A percentile compares a stretch with the other conserved stretches of the same genome.
phyloP scores from a whole-genome alignment of 2,113 vertebrate genomes.

The Clarias batrachus region DNA sequence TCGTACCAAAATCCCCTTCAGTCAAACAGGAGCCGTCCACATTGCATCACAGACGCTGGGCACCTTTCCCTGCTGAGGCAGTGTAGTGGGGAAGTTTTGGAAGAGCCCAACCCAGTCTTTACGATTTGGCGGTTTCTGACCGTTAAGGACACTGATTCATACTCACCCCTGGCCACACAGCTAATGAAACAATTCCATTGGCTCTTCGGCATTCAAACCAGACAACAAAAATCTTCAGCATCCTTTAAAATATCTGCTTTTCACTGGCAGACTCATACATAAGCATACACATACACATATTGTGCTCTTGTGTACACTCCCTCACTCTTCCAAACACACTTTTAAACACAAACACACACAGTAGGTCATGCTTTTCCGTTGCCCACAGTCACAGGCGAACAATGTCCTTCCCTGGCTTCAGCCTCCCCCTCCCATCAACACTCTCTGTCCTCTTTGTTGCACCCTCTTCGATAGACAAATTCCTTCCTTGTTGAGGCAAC shows the following conservation, averaged over 20 bases:
- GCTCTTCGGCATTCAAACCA: constrained; percentile 66
- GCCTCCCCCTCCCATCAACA: constrained; percentile 66
- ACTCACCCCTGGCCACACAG: constrained; percentile 71
- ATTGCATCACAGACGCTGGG: constrained; percentile 49
- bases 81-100: constrained; percentile 58
- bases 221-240: constrained; percentile 67
- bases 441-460: constrained; percentile 78
- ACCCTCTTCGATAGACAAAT: constrained; percentile 71
- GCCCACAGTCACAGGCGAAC: constrained; percentile 78
- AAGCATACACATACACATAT: constrained; percentile 45
- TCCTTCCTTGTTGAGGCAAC: constrained; percentile 70
- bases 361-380: constrained; percentile 75
- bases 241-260: constrained; percentile 68
- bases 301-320: constrained; percentile 62
- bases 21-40: constrained; percentile 27
- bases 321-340: constrained; percentile 65
- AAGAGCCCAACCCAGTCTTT: constrained; percentile 51
- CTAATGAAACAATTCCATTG: constrained; percentile 71
- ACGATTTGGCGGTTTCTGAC: constrained; percentile 63
- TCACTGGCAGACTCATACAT: constrained; percentile 57
- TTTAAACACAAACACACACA: constrained; percentile 66
- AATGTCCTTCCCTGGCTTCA: constrained; percentile 71
- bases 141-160: constrained; percentile 61
- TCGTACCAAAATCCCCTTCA: constrained; percentile 37
- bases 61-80: constrained; percentile 53